A percentile compares a stretch with the other conserved stretches of the same genome.
phyloP scores from a whole-genome alignment of 2,888 invertebrate species.

The Cataglyphis cursor region DNA sequence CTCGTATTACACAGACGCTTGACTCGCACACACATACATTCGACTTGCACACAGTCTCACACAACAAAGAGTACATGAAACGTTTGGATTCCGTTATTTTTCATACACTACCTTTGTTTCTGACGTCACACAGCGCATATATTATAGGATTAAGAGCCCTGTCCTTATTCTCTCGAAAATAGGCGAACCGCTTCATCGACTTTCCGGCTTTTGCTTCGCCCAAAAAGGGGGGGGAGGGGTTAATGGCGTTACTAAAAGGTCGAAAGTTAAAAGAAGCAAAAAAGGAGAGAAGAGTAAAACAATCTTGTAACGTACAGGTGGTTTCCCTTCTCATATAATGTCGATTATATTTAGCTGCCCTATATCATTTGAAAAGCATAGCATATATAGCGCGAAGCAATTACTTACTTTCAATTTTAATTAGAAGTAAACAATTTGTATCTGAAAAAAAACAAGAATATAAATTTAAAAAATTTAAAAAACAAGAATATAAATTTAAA shows the following conservation, averaged over 20 bases:
- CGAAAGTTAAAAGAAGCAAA: slow-evolving; percentile 60
- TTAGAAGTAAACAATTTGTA: not conserved
- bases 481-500: not conserved
- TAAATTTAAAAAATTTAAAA: not conserved
- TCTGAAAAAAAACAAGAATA: not conserved
- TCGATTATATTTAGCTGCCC: slow-evolving; percentile 18
- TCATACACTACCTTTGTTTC: slow-evolving; percentile 22
- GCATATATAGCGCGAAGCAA: not conserved
- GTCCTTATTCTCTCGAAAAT: slow-evolving; percentile 56
- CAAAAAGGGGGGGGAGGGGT: slow-evolving; percentile 41
- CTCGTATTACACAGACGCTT: not conserved
- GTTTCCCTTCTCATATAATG: slow-evolving; percentile 26
- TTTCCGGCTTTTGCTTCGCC: slow-evolving; percentile 24
- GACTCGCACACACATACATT: not conserved
- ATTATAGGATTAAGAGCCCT: slow-evolving; percentile 67
- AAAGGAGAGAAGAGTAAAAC: slow-evolving; percentile 57
- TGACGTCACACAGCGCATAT: slow-evolving; percentile 54
- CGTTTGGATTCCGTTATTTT: slow-evolving; percentile 39
- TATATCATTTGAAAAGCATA: not conserved
- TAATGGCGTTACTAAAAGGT: slow-evolving; percentile 45
- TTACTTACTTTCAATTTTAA: not conserved
- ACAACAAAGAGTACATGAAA: slow-evolving; percentile 23
- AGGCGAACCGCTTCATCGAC: slow-evolving; percentile 34
- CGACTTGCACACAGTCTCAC: not conserved
- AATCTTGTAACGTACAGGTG: slow-evolving; percentile 52